Base-by-base conservation (phyloP, 2,888 invertebrate genomes). In the Chrysomela aeneicollis region DNA sequence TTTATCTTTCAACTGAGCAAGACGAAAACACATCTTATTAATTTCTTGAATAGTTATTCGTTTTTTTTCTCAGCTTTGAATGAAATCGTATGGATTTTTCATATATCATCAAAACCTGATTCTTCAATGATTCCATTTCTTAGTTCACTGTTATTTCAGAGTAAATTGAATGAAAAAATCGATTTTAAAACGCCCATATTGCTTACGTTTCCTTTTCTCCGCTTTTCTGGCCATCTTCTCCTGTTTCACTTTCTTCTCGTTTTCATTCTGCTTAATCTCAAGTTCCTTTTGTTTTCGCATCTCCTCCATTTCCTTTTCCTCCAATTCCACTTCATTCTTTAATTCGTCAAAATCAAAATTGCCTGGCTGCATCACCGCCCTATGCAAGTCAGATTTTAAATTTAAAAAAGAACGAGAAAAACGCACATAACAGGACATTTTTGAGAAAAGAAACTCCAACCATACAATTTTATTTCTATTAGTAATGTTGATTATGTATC, bases 351-450 rank as follows among this genome's bases (percentile, higher is more conserved):
- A 85, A 82, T 93, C 89, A 82, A 92, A 93, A 21, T 87, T 85
- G 37, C 88, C 87, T 0, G 89, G 89, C 69, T 89, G 87, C 10
- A 88, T 86, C 1, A 95, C 80, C 0, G 93, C 94, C 76, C 89
- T 90, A 78, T 93, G 92, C 3, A 95, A 86, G 15, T 15, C 6
- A 10, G 35, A 35, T 35, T 35, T 42, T 42, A 15, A 42, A 42
- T 12, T 15, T n/a, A 8, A 35, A 10, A 35, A 35, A 35, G 4
- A 5, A n/a, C n/a, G n/a, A n/a, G n/a, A n/a, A n/a, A n/a, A n/a
- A n/a, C n/a, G n/a, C n/a, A n/a, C n/a, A n/a, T n/a, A n/a, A n/a
- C n/a, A n/a, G n/a, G n/a, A n/a, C n/a, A n/a, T n/a, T n/a, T n/a
- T n/a, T n/a, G n/a, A n/a, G n/a, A n/a, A n/a, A n/a, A n/a, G n/a